Evolutionary conservation across 2,888 invertebrate species (phyloP).

Genomic region (Ditula angustiorana): DNA sequence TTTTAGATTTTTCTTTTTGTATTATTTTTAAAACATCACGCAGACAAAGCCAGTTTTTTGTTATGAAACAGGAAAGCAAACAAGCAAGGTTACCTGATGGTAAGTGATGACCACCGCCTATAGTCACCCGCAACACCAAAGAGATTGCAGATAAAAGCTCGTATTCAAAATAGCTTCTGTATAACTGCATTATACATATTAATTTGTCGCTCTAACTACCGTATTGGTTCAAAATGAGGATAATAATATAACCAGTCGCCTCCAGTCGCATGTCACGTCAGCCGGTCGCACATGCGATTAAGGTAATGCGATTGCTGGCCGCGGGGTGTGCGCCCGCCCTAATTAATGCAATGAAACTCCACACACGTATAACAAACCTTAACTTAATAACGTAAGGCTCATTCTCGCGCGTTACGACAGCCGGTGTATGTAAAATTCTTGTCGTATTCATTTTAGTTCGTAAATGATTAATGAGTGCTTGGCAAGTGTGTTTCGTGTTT

Average conservation of each 20-base stretch:
- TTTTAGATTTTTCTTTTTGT: no score
- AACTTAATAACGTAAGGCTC: background rate
- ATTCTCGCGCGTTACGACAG: background rate
- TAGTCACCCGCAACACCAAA: no score
- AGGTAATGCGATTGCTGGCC: slow-evolving; percentile 60
- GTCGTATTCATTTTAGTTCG: background rate
- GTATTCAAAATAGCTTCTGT: no score
- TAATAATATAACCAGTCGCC: background rate
- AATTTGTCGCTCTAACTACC: background rate
- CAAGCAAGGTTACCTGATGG: no score
- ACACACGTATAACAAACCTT: background rate
- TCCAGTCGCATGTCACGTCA: slow-evolving; percentile 46
- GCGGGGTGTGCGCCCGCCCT: slow-evolving; percentile 50
- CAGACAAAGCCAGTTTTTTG: no score
- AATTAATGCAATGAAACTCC: slow-evolving; percentile 49
- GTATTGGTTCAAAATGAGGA: background rate
- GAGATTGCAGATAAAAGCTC: no score
- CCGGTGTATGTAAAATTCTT: no score
- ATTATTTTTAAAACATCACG: no score
- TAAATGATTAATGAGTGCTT: background rate
- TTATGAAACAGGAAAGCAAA: no score
- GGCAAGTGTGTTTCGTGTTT: background rate
- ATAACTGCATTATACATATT: background rate
- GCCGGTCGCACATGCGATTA: slow-evolving; percentile 68
- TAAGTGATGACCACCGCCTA: no score